Conservation (phyloP, 2,113 vertebrate genomes). For the Gymnarchus niloticus region DNA sequence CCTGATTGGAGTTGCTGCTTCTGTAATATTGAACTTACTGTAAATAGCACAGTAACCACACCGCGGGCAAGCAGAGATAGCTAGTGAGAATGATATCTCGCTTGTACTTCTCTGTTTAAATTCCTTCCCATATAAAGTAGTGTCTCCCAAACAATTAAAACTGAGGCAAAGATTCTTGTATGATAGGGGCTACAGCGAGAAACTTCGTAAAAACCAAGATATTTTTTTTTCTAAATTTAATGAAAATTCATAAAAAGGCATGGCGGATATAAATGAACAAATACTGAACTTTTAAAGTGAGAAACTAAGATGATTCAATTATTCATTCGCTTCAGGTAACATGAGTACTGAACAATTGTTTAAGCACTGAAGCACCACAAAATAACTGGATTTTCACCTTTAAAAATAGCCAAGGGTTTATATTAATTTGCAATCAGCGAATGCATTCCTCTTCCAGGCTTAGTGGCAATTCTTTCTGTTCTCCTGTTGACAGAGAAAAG, state of each 20-base stretch:
- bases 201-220: neutral
- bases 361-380: neutral
- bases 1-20: neutral
- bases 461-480: neutral
- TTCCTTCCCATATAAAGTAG: neutral
- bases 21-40: neutral
- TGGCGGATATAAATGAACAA: neutral
- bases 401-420: neutral
- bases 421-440: neutral
- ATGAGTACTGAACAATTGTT: neutral
- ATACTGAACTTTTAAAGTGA: neutral
- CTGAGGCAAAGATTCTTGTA: neutral
- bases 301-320: neutral
- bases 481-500: neutral
- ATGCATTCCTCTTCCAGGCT: neutral
- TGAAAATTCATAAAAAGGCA: no score
- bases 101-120: neutral
- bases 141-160: neutral
- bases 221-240: no score
- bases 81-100: neutral
- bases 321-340: neutral
- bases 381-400: neutral
- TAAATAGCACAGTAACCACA: neutral
- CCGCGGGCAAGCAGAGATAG: neutral
- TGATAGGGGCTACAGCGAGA: neutral